phyloP scores from a whole-genome alignment of 2,888 invertebrate species.

The Coleophora flavipennella region DNA sequence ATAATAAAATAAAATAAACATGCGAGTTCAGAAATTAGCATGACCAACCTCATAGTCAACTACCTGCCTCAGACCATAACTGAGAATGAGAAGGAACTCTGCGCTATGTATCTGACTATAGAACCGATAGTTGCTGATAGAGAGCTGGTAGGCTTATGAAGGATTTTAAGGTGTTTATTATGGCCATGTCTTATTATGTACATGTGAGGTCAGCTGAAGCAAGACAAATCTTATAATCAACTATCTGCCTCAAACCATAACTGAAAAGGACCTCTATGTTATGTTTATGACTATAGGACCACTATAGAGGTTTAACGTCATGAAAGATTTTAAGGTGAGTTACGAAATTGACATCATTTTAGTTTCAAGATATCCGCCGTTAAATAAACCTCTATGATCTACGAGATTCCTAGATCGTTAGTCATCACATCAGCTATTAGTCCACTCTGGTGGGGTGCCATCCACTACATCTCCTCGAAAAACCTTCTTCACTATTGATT shows the following conservation, averaged over 20 bases:
- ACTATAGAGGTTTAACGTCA: constrained; percentile 91
- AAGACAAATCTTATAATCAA: constrained; percentile 94
- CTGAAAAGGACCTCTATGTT: constrained; percentile 90
- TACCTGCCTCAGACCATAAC: constrained; percentile 95
- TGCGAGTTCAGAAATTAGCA: constrained; percentile 61
- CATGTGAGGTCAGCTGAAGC: no score
- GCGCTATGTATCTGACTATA: constrained; percentile 89
- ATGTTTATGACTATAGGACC: constrained; percentile 92
- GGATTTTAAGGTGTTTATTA: constrained; percentile 80
- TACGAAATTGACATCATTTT: constrained; percentile 1
- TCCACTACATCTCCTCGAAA: no score
- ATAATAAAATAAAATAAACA: no score
- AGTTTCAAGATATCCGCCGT: no score
- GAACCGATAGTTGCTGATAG: constrained; percentile 90
- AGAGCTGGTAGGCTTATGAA: constrained; percentile 94
- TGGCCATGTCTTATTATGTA: background rate
- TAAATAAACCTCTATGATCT: no score
- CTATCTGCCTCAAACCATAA: constrained; percentile 94
- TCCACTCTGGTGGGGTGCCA: no score
- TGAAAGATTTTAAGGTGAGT: constrained; percentile 88
- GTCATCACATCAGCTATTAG: no score
- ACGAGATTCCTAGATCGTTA: no score
- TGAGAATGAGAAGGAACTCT: constrained; percentile 91
- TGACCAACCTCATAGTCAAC: constrained; percentile 94
- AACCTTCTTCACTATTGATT: no score